A percentile compares a stretch with the other conserved stretches of the same genome.
Conservation (phyloP, 2,888 invertebrate genomes). For the Amphipoea lucens region DNA sequence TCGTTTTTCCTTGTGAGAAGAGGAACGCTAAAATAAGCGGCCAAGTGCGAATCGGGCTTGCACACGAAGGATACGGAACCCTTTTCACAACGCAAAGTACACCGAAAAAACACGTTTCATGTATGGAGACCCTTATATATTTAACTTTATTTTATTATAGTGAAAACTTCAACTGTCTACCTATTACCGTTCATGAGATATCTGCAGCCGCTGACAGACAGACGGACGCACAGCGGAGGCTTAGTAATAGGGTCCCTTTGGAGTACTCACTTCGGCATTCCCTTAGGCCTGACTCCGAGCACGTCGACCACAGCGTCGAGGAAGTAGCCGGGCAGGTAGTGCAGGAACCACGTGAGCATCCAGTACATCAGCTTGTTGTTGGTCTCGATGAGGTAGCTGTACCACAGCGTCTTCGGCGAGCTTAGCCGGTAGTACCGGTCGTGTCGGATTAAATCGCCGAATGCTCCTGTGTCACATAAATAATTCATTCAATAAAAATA, state of each 20-base stretch:
- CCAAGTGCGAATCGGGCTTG: no score
- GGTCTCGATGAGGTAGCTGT: neutral
- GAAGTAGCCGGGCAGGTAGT: constrained; percentile 42
- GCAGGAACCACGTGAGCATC: constrained; percentile 41
- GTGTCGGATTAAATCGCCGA: accelerated
- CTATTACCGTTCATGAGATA: neutral
- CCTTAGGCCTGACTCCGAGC: constrained; percentile 39
- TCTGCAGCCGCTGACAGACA: neutral
- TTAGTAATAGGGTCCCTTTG: neutral
- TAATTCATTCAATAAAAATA: neutral
- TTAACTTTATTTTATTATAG: neutral
- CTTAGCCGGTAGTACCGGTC: neutral
- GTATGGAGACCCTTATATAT: no score
- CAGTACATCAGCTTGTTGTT: constrained; percentile 8
- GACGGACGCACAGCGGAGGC: neutral
- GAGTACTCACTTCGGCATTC: constrained; percentile 38
- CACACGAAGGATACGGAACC: no score
- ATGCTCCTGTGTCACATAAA: neutral
- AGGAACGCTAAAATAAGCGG: no score
- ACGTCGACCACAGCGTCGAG: constrained; percentile 25
- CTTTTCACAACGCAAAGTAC: no score
- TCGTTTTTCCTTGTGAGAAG: neutral
- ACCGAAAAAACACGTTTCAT: no score
- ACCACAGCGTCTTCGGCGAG: constrained; percentile 18
- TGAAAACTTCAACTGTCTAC: neutral